Base-by-base conservation (phyloP, 2,888 invertebrate genomes). In the Diabrotica balteata region DNA sequence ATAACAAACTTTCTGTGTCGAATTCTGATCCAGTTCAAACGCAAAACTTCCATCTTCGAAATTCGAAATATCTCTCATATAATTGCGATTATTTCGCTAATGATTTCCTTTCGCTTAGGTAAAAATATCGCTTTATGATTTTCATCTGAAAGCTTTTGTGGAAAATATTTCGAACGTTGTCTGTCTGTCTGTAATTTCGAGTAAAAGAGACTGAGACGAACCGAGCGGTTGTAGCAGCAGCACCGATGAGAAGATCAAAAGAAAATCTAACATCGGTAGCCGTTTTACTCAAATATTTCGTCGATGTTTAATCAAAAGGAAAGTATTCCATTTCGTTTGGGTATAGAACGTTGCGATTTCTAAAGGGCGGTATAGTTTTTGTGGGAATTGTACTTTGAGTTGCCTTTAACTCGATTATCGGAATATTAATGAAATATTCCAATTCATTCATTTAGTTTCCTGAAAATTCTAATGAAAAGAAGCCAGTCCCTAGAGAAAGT, bases 131-230 rank as follows among this genome's bases (percentile, higher is more conserved):
- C 74, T 75, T 74, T 73, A 75, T 75, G 76, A 73, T 76, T 72
- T 75, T 70, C 75, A 75, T 75, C 69, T 67, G 71, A 70, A 72
- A 73, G 73, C 75, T 74, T 76, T 75, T 75, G 77, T 72, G 72
- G 73, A 70, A 75, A 77, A 77, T 75, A 77, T 76, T 74, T 75
- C 74, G 75, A 76, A 76, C 73, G 76, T 71, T 72, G 72, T 72
- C 76, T 63, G 64, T 63, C 63, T 32, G 61, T 61, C 61, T 73
- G 76, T 75, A 75, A 75, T 75, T 74, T 77, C 73, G 75, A 76
- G 74, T 76, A 74, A 71, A 75, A 63, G 57, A 49, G 63, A 45
- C 17, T 43, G 58, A 58, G 47, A 59, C 42, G 43, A 58, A 32
- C 10, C 51, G 72, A 73, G 75, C 75, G 75, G 76, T 76, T 77